Percentiles rank a stretch among this genome's conserved stretches.
Evolutionary conservation across 2,888 invertebrate species (phyloP).

Genomic region (Pandemis corylana): DNA sequence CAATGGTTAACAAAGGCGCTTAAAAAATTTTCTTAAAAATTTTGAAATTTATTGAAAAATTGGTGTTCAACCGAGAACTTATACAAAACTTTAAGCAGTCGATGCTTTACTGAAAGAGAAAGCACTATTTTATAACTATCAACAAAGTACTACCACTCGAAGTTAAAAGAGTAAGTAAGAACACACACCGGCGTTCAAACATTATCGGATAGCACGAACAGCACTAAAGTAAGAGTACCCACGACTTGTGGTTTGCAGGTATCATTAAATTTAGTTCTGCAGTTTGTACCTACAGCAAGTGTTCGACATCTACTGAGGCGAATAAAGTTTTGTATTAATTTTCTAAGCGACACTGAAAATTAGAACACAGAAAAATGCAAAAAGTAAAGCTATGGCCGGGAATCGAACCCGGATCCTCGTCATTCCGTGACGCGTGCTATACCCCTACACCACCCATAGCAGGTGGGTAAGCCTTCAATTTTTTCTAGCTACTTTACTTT

Average conservation of each 20-base stretch:
- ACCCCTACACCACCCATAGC: too few relatives aligned
- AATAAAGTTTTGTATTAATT: not conserved
- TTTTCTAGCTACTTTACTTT: too few relatives aligned
- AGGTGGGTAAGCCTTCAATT: too few relatives aligned
- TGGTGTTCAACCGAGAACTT: too few relatives aligned
- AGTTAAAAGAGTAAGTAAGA: not conserved
- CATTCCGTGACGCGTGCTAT: too few relatives aligned
- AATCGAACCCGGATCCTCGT: too few relatives aligned
- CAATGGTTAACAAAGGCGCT: too few relatives aligned
- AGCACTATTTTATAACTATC: not conserved
- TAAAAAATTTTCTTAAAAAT: too few relatives aligned
- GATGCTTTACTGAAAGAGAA: not conserved
- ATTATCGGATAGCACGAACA: slow-evolving; percentile 4
- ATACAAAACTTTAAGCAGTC: not conserved
- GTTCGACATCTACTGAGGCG: not conserved
- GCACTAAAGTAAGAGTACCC: not conserved
- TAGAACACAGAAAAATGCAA: too few relatives aligned
- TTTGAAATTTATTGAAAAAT: too few relatives aligned
- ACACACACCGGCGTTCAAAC: slow-evolving; percentile 5
- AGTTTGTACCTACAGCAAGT: slow-evolving; percentile 10
- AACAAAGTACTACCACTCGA: not conserved
- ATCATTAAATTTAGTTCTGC: slow-evolving; percentile 12
- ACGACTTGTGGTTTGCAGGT: slow-evolving; percentile 11
- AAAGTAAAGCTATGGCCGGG: too few relatives aligned
- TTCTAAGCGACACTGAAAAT: too few relatives aligned